These are phyloP conservation scores for Ochropleura plecta DNA, from an alignment of 2,888 invertebrate genomes.

Conservation along the genomic window DNA sequence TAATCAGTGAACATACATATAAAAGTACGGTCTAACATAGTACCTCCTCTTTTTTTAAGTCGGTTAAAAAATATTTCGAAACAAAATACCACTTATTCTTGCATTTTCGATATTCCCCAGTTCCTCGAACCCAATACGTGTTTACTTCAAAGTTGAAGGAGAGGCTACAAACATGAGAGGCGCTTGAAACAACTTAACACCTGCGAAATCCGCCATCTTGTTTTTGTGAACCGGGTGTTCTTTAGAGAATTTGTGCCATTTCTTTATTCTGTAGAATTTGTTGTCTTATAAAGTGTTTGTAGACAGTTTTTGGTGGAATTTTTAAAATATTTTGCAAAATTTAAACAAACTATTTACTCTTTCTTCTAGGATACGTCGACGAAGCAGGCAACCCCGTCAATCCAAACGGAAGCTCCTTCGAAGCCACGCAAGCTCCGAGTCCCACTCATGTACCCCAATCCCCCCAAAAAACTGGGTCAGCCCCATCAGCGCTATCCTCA, in stretches of 20 bases:
- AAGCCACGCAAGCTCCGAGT: not conserved
- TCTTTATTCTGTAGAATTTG: not conserved
- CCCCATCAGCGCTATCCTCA: constrained; percentile 36
- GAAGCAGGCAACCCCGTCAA: constrained; percentile 78
- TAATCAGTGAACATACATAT: no score
- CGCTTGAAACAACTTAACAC: constrained; percentile 34
- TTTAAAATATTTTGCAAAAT: not conserved
- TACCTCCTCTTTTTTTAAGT: no score
- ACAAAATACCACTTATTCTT: no score
- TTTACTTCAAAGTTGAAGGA: constrained; percentile 21
- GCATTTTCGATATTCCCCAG: not conserved
- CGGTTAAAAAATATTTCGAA: no score
- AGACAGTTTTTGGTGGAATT: not conserved
- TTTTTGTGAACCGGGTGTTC: not conserved
- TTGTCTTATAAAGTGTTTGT: constrained; percentile 4
- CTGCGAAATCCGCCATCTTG: constrained; percentile 23
- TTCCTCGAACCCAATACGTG: constrained; percentile 31
- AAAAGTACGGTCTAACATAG: no score
- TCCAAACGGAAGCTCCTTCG: constrained; percentile 13
- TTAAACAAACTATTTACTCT: not conserved
- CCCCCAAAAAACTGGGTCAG: not conserved
- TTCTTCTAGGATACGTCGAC: constrained; percentile 78
- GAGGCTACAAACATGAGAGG: constrained; percentile 9
- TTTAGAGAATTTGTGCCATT: not conserved
- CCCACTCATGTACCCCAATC: not conserved